phyloP scores from a whole-genome alignment of 2,113 vertebrate genomes.

The Zosterops borbonicus region DNA sequence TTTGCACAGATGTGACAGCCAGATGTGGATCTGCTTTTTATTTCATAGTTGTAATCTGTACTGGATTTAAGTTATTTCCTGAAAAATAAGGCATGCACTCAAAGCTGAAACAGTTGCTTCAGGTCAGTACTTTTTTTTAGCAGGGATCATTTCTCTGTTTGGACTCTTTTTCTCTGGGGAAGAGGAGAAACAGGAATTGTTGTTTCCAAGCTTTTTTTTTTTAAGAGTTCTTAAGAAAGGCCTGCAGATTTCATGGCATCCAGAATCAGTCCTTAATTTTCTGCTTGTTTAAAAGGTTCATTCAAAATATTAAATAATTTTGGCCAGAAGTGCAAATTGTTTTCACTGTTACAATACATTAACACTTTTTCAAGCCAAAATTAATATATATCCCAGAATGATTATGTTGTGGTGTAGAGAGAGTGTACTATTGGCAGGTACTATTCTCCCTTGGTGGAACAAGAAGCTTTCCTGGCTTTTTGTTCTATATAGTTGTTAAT shows the following conservation, averaged over 20 bases:
- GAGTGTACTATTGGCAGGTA: background rate
- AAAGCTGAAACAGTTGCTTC: background rate
- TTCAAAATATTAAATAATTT: background rate
- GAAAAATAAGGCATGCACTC: background rate
- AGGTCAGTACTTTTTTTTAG: background rate
- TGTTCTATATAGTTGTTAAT: background rate
- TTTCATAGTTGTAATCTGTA: conserved; percentile 51
- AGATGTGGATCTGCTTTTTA: conserved; percentile 65
- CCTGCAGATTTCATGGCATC: background rate
- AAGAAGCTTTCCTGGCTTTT: background rate
- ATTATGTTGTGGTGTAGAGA: background rate
- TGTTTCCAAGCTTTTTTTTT: background rate
- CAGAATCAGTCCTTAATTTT: background rate
- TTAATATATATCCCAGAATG: background rate
- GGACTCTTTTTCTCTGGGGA: background rate
- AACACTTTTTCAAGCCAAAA: background rate
- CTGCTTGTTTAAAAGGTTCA: background rate
- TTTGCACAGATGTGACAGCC: conserved; percentile 49
- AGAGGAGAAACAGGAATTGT: background rate
- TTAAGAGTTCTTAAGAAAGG: background rate
- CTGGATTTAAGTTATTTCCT: conserved; percentile 56
- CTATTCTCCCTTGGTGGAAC: background rate
- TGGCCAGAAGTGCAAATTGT: background rate
- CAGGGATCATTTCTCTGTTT: background rate
- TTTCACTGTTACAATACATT: background rate